A percentile compares a stretch with the other conserved stretches of the same genome.
Evolutionary conservation across 2,113 vertebrate species (phyloP).

Genomic region (Aix galericulata): DNA sequence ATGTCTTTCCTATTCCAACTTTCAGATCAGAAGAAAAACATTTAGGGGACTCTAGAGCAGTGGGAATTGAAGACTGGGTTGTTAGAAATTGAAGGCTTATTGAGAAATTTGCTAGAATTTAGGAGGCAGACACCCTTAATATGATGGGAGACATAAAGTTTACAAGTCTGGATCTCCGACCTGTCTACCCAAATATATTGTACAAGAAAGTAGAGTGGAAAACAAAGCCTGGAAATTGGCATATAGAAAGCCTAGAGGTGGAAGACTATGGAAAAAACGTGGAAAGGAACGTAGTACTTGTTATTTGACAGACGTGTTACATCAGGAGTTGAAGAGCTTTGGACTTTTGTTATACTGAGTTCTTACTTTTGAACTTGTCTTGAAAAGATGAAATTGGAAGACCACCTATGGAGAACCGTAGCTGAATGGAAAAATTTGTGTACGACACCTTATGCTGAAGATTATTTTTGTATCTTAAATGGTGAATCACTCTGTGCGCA

Average conservation of each 20-base stretch:
- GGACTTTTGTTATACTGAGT: neutral
- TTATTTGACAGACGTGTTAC: neutral
- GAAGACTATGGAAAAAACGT: neutral
- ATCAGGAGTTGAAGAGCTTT: neutral
- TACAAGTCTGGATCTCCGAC: neutral
- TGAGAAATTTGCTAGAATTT: neutral
- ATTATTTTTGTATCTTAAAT: neutral
- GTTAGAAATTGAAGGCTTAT: neutral
- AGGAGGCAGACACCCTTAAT: neutral
- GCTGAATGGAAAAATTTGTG: neutral
- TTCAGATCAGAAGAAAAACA: neutral
- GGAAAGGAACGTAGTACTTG: neutral
- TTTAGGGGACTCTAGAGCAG: neutral
- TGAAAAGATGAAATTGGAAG: neutral
- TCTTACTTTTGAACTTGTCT: neutral
- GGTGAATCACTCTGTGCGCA: neutral
- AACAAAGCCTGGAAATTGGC: neutral
- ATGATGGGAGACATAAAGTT: neutral
- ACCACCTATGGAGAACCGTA: neutral
- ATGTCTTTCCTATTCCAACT: neutral
- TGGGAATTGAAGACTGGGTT: neutral
- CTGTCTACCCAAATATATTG: neutral
- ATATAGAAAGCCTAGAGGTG: neutral
- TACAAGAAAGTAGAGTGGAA: neutral
- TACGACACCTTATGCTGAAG: neutral